Evolutionary conservation across 2,113 vertebrate genomes (phyloP), one percentile per base, ranked within the genome.

Genomic region (Chrysochloris asiatica): DNA sequence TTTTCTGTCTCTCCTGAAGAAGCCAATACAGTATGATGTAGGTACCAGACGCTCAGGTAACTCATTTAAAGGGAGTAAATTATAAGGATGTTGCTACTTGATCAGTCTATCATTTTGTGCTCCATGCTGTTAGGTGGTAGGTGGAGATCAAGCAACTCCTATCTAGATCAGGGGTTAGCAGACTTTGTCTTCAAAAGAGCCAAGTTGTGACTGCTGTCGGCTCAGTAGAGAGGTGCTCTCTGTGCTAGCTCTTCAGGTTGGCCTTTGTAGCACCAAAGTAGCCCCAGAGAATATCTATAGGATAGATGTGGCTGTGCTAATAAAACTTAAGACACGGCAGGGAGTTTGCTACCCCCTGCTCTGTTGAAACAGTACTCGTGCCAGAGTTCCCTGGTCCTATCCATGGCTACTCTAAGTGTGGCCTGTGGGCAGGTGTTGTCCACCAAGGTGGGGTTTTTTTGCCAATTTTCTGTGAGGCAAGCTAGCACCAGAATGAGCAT

Each of bases 281-380:
- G 48, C 48, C 59, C n/a, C 63, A 78, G 76, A 91, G 10, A 90
- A 22, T 41, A 30, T 9, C 0, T 12, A 12, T 10, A 73, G 26
- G 19, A 54, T 13, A 21, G 17, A 22, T 33, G 33, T 63, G 72
- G 24, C 5, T 22, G 4, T 38, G 24, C 56, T 6, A 28, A 0
- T 28, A 19, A 86, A 52, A 71, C 1, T 13, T 43, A 7, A 33
- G 4, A n/a, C 12, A 59, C 75, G 38, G 69, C 45, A 67, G 28
- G 45, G 17, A 48, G 26, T 52, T 22, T 24, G 71, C 0, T 3
- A 47, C n/a, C 61, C 75, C 43, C 45, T 47, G 54, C 80, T 85
- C 14, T 28, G 21, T 2, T 8, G 41, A 24, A 11, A 0, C 19
- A 0, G 2, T 14, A 0, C 33, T 17, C 48, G 17, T 59, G 50